These are phyloP conservation scores for Magallana angulata DNA, from an alignment of 1,140 invertebrate species.

Conservation along the genomic window DNA sequence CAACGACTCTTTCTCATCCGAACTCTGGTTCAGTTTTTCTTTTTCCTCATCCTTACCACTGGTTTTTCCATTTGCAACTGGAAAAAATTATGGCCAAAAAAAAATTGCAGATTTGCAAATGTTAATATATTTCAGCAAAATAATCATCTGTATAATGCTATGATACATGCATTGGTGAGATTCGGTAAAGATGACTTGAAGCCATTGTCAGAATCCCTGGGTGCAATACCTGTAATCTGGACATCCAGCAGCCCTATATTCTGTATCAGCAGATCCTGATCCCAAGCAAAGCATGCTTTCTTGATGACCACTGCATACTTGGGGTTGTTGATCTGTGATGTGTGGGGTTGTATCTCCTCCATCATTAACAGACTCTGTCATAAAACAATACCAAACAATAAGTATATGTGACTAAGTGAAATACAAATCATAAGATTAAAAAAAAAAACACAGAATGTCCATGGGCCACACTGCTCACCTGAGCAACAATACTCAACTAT, in stretches of 20 bases:
- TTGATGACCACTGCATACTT: constrained; percentile 79
- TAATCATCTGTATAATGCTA: no score
- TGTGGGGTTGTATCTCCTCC: constrained; percentile 64
- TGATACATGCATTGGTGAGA: no score
- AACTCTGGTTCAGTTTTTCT: constrained; percentile 43
- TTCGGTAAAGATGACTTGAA: no score
- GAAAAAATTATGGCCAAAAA: neutral
- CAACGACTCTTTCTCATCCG: neutral
- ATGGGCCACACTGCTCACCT: neutral
- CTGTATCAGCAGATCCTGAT: constrained; percentile 48
- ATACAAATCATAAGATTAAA: no score
- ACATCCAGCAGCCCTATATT: constrained; percentile 33
- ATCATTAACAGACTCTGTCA: constrained; percentile 66
- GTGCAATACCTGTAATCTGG: constrained; percentile 49
- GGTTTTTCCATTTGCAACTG: constrained; percentile 48
- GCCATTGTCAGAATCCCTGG: no score
- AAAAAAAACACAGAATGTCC: no score
- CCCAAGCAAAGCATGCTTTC: constrained; percentile 82
- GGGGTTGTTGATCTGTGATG: constrained; percentile 65
- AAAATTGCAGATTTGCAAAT: no score
- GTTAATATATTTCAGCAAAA: no score
- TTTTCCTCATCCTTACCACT: constrained; percentile 51
- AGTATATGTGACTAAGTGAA: no score
- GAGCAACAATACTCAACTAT: no score
- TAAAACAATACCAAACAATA: neutral